Percentiles rank a stretch among this genome's conserved stretches.
Conservation (phyloP, 2,113 vertebrate genomes). For the Apodemus speciosus region DNA sequence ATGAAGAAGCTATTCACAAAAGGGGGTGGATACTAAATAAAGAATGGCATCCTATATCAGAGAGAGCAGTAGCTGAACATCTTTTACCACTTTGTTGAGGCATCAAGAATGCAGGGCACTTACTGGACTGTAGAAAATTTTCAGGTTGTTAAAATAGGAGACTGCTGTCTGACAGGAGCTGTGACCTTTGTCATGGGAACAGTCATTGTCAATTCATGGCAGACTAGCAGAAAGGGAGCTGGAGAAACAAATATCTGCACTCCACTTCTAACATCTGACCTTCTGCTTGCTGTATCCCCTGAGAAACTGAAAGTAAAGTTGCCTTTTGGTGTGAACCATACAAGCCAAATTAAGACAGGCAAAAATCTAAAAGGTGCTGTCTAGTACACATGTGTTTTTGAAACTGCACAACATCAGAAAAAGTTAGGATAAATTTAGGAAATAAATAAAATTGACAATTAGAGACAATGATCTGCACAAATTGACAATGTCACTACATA, state of each 20-base stretch:
- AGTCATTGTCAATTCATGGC: neutral
- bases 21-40: conserved; percentile 24
- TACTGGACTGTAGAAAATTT: conserved; percentile 1
- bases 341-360: neutral
- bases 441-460: conserved; percentile 30
- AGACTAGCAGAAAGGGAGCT: neutral
- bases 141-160: neutral
- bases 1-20: conserved; percentile 37
- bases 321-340: neutral
- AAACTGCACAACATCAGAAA: neutral
- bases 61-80: neutral
- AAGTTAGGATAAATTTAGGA: neutral
- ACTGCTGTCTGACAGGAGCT: neutral
- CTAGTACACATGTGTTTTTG: neutral
- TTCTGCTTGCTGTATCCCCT: neutral
- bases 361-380: neutral
- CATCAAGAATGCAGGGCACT: neutral
- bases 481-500: neutral
- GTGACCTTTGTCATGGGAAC: conserved; percentile 6
- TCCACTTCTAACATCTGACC: conserved; percentile 6
- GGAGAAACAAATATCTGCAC: neutral
- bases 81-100: neutral
- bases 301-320: conserved; percentile 27
- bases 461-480: neutral
- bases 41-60: neutral